phyloP scores from a whole-genome alignment of 2,797 vertebrate species.

The Emydoidea blandingii region DNA sequence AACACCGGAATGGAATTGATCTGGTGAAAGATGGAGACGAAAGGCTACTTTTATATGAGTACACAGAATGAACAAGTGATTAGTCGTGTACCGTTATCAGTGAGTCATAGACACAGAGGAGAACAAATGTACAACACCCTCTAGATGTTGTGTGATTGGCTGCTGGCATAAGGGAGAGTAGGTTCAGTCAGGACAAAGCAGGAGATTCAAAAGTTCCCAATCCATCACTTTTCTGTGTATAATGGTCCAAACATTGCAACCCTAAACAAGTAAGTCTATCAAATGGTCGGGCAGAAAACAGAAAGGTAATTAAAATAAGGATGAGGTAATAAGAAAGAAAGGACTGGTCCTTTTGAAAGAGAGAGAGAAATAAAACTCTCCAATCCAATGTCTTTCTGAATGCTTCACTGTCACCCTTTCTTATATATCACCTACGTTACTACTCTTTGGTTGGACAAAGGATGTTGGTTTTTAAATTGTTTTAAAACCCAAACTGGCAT shows the following conservation, averaged over 20 bases:
- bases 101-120: background rate
- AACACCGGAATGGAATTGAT: constrained; percentile 6
- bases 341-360: background rate
- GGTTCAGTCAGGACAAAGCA: background rate
- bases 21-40: background rate
- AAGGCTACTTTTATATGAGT: background rate
- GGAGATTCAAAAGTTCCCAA: background rate
- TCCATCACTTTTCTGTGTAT: background rate
- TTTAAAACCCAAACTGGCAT: background rate
- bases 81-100: background rate
- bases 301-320: background rate
- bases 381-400: background rate
- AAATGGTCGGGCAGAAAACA: constrained; percentile 1
- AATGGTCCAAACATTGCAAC: background rate
- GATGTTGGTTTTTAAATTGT: background rate
- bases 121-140: background rate
- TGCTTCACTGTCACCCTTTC: background rate
- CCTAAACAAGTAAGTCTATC: background rate
- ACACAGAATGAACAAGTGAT: background rate
- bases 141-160: background rate
- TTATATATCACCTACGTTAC: background rate
- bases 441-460: constrained; percentile 9
- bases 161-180: background rate
- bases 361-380: background rate
- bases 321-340: background rate